phyloP scores from a whole-genome alignment of 2,888 invertebrate species.

The Tachina fera region DNA sequence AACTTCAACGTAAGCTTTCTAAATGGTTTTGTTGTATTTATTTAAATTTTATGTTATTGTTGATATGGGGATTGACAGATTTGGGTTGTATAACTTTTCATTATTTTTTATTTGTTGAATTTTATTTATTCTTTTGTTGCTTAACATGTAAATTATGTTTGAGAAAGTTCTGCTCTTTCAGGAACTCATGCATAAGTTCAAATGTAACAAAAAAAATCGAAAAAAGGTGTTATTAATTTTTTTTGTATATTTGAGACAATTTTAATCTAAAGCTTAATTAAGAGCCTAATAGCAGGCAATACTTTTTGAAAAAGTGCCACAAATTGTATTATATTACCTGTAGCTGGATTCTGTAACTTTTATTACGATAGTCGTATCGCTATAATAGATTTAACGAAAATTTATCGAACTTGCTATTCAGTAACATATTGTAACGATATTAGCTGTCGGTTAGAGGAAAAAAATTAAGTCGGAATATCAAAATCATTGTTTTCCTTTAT shows the following conservation, averaged over 20 bases:
- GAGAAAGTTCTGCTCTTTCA: slow-evolving; percentile 24
- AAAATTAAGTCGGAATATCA: too few species aligned
- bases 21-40: slow-evolving; percentile 59
- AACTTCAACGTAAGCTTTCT: slow-evolving; percentile 45
- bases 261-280: neutral
- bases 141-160: slow-evolving; percentile 67
- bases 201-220: neutral
- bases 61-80: slow-evolving; percentile 71
- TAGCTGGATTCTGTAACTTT: too few species aligned
- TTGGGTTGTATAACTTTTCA: slow-evolving; percentile 54
- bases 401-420: too few species aligned
- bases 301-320: neutral
- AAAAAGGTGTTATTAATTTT: neutral
- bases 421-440: too few species aligned
- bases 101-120: slow-evolving; percentile 6
- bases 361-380: too few species aligned
- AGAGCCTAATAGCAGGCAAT: neutral
- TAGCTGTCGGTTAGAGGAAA: too few species aligned
- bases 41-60: slow-evolving; percentile 69
- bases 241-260: neutral
- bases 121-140: slow-evolving; percentile 55
- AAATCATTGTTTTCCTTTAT: too few species aligned
- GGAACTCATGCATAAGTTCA: slow-evolving; percentile 6
- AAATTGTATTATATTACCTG: too few species aligned
- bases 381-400: too few species aligned